Evolutionary conservation across 2,113 vertebrate species (phyloP).

Genomic region (Cynopterus brachyotis): DNA sequence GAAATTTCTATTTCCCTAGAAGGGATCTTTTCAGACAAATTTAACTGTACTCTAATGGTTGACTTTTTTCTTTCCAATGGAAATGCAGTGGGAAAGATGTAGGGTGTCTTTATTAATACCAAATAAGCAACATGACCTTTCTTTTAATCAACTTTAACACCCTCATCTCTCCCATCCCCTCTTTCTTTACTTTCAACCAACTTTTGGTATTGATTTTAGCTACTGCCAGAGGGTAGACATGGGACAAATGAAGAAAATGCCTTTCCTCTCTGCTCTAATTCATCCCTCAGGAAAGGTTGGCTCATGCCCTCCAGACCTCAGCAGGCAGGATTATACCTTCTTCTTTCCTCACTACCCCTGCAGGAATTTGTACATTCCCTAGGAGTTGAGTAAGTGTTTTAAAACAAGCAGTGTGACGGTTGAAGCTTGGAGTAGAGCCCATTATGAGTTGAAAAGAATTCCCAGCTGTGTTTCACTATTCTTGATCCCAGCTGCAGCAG

Average conservation of each 20-base stretch:
- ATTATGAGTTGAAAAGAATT: slow-evolving; percentile 61
- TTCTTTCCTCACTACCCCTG: background rate
- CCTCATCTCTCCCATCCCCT: background rate
- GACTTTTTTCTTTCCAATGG: background rate
- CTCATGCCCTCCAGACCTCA: background rate
- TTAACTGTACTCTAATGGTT: background rate
- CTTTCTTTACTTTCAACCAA: background rate
- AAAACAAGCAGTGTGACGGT: slow-evolving; percentile 1
- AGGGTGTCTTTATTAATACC: background rate
- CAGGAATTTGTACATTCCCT: slow-evolving; percentile 25
- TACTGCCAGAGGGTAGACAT: background rate
- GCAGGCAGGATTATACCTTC: background rate
- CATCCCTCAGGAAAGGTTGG: background rate
- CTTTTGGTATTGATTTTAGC: background rate
- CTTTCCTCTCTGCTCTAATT: background rate
- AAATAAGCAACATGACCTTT: background rate
- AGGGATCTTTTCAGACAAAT: background rate
- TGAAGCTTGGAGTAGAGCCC: slow-evolving; percentile 53
- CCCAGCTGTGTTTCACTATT: slow-evolving; percentile 52
- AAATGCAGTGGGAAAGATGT: background rate
- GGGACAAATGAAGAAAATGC: background rate
- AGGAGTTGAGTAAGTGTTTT: slow-evolving; percentile 46
- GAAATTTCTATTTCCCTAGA: background rate
- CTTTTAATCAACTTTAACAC: background rate
- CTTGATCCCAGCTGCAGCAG: slow-evolving; percentile 9